These are phyloP conservation scores for Centruroides vittatus DNA, from an alignment of 1,140 invertebrate species.

Conservation along the genomic window DNA sequence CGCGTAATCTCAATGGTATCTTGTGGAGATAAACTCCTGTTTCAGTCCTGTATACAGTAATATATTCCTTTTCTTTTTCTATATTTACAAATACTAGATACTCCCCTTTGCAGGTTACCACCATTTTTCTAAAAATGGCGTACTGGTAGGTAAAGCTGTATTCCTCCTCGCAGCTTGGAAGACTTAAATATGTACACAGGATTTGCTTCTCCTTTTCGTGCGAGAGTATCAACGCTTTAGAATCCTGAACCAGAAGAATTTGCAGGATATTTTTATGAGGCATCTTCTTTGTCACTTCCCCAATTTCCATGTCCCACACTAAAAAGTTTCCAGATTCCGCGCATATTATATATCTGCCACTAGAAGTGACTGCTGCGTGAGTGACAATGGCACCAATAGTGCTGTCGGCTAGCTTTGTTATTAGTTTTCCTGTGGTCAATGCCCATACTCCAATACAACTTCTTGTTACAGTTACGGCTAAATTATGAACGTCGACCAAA, in stretches of 20 bases:
- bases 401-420: constrained; percentile 75
- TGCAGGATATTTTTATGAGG: constrained; percentile 74
- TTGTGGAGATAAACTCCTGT: constrained; percentile 66
- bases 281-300: constrained; percentile 49
- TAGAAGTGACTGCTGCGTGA: constrained; percentile 69
- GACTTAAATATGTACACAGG: constrained; percentile 24
- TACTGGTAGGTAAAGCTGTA: constrained; percentile 68
- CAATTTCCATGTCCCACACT: constrained; percentile 64
- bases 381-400: constrained; percentile 89
- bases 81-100: constrained; percentile 59
- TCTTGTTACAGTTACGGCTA: constrained; percentile 76
- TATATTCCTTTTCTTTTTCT: constrained; percentile 70
- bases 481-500: constrained; percentile 49
- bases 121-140: constrained; percentile 51
- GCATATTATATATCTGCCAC: constrained; percentile 67
- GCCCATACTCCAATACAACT: constrained; percentile 93
- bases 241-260: constrained; percentile 63
- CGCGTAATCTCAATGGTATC: constrained; percentile 23
- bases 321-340: constrained; percentile 84
- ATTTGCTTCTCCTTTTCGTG: constrained; percentile 20
- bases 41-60: constrained; percentile 68
- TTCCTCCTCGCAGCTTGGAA: constrained; percentile 48
- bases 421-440: constrained; percentile 63
- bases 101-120: constrained; percentile 63
- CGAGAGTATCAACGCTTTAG: constrained; percentile 72